Percentiles rank a stretch among this genome's conserved stretches.
Conservation (phyloP, 2,113 vertebrate genomes). For the Oenanthe oenanthe region DNA sequence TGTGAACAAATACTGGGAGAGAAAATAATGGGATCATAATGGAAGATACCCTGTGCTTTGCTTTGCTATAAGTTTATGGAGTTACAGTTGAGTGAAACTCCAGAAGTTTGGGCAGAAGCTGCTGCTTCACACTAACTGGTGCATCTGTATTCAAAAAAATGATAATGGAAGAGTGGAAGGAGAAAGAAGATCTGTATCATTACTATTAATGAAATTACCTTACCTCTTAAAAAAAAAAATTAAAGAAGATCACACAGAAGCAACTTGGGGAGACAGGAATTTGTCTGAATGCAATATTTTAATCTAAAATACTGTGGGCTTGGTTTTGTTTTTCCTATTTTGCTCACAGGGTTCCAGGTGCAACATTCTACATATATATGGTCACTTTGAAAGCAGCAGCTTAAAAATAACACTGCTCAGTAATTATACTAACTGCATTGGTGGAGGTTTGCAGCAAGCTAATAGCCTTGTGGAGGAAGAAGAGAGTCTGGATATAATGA, state of each 20-base stretch:
- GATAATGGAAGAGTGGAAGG: neutral
- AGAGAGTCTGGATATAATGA: neutral
- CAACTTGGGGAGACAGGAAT: neutral
- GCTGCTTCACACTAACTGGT: neutral
- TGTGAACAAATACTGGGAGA: neutral
- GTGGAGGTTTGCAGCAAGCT: constrained; percentile 28
- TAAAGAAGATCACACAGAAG: neutral
- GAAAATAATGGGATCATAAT: constrained; percentile 11
- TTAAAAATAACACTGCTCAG: constrained; percentile 2
- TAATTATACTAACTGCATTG: constrained; percentile 37
- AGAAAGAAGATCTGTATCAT: neutral
- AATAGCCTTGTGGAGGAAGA: constrained; percentile 22
- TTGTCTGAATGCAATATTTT: neutral
- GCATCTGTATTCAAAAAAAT: neutral
- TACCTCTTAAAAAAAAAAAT: neutral
- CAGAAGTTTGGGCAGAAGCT: neutral
- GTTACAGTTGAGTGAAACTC: neutral
- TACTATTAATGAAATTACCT: neutral
- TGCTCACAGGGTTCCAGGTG: constrained; percentile 12
- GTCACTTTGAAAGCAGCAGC: constrained; percentile 44
- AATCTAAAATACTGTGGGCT: neutral
- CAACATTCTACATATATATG: neutral
- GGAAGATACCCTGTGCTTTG: neutral
- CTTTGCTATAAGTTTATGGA: neutral
- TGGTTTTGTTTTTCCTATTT: neutral